Evolutionary conservation across 2,113 vertebrate species (phyloP).

Genomic region (Otolemur garnettii): DNA sequence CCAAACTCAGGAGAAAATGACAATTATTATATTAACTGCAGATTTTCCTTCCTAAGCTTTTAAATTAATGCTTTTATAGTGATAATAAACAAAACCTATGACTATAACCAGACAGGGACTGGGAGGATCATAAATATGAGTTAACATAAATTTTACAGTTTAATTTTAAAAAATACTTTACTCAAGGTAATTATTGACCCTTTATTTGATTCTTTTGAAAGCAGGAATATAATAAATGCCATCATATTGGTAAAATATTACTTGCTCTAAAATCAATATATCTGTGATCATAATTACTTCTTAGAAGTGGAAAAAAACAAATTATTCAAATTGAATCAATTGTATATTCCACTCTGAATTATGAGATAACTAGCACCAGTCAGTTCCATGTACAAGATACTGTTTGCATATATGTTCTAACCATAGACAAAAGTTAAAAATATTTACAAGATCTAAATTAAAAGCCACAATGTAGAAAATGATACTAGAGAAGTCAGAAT

Average conservation of each 20-base stretch:
- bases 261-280: conserved; percentile 24
- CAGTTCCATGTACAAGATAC: not conserved
- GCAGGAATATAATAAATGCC: not conserved
- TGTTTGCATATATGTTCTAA: not conserved
- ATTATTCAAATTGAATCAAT: conserved; percentile 16
- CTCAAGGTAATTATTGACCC: not conserved
- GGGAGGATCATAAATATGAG: not conserved
- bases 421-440: conserved; percentile 1
- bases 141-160: conserved; percentile 34
- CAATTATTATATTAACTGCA: not conserved
- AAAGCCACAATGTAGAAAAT: conserved; percentile 11
- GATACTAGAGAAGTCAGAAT: conserved; percentile 38
- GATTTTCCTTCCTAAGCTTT: conserved; percentile 21
- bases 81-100: conserved; percentile 36
- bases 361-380: conserved; percentile 24
- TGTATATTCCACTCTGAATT: conserved; percentile 38
- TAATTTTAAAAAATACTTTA: conserved; percentile 10
- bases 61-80: conserved; percentile 39
- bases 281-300: conserved; percentile 15
- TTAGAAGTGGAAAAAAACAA: conserved; percentile 15
- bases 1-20: conserved; percentile 25
- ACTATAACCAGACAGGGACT: conserved; percentile 39
- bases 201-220: conserved; percentile 44
- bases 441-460: conserved; percentile 41
- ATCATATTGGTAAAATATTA: not conserved